A percentile compares a stretch with the other conserved stretches of the same genome.
phyloP scores from a whole-genome alignment of 2,888 invertebrate genomes.

The Deilephila porcellus region DNA sequence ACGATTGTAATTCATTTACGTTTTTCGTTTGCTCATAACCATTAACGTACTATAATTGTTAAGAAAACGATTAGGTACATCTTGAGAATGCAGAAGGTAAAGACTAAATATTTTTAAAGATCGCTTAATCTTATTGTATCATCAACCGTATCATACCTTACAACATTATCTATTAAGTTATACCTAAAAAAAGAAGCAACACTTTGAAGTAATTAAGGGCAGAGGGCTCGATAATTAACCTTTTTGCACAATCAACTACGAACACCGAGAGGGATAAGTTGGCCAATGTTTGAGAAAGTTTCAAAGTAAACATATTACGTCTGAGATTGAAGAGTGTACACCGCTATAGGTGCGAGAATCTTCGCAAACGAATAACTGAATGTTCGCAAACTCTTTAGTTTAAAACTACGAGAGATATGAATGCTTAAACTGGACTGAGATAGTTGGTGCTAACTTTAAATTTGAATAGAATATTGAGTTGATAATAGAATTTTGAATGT shows the following conservation, averaged over 20 bases:
- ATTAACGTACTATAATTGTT: too few relatives aligned
- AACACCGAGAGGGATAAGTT: not conserved
- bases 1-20: too few relatives aligned
- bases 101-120: too few relatives aligned
- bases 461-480: not conserved
- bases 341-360: not conserved
- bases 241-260: not conserved
- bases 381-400: not conserved
- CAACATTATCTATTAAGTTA: not conserved
- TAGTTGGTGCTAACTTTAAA: not conserved
- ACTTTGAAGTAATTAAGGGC: not conserved
- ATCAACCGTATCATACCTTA: too few relatives aligned
- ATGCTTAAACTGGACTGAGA: not conserved
- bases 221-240: not conserved
- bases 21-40: too few relatives aligned
- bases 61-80: too few relatives aligned
- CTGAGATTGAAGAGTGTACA: not conserved
- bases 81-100: too few relatives aligned
- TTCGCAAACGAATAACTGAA: not conserved
- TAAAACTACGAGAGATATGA: not conserved
- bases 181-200: not conserved
- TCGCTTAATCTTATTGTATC: too few relatives aligned
- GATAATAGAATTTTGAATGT: too few relatives aligned
- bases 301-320: slow-evolving; percentile 3
- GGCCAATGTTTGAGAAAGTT: not conserved